Percentiles rank a stretch among this genome's conserved stretches.
Evolutionary conservation across 2,113 vertebrate genomes (phyloP).

Genomic region (Sphaerodactylus townsendi): DNA sequence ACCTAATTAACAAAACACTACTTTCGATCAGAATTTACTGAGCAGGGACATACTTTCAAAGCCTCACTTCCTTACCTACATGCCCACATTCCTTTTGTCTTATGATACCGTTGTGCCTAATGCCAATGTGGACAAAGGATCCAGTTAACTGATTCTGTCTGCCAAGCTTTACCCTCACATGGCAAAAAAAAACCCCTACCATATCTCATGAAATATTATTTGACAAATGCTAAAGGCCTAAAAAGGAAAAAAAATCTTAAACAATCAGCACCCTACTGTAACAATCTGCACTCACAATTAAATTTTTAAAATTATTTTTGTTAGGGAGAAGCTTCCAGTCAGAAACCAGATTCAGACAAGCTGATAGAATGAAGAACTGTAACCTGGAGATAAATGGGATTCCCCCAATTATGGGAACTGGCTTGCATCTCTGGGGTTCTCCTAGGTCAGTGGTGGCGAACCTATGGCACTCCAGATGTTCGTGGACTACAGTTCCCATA

Average conservation of each 20-base stretch:
- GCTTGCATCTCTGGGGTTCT: neutral
- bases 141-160: neutral
- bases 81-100: neutral
- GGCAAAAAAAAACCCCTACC: neutral
- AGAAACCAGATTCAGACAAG: too few species aligned
- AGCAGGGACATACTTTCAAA: neutral
- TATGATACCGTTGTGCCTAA: neutral
- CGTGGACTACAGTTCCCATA: too few species aligned
- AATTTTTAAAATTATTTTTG: too few species aligned
- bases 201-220: neutral
- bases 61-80: neutral
- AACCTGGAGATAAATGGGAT: neutral
- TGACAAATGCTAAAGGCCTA: neutral
- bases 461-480: too few species aligned
- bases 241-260: neutral
- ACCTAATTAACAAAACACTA: neutral
- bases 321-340: too few species aligned
- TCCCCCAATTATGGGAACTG: neutral
- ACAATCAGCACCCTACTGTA: neutral
- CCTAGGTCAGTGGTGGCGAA: too few species aligned
- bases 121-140: neutral
- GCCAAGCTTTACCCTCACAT: neutral
- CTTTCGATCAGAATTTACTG: neutral
- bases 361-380: neutral
- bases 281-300: too few species aligned